A percentile compares a stretch with the other conserved stretches of the same genome.
Evolutionary conservation across 2,797 vertebrate genomes (phyloP).

Genomic region (Galagoides demidoff): DNA sequence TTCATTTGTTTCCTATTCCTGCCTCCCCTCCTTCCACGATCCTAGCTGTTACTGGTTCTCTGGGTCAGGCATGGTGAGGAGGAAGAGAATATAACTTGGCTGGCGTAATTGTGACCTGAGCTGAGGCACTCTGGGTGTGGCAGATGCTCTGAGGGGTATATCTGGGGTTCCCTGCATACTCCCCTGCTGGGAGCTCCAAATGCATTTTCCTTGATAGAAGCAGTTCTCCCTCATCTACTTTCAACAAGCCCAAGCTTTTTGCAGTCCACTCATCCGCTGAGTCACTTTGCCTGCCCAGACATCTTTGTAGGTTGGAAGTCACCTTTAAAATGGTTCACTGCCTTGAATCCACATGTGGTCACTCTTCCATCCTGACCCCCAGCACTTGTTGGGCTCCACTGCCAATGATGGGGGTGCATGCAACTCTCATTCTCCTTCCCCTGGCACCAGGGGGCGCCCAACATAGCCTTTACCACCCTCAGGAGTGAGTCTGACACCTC

Average conservation of each 20-base stretch:
- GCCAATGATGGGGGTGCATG: fast-evolving
- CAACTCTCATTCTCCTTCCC: background rate
- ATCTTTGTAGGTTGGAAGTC: background rate
- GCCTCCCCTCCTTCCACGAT: fast-evolving
- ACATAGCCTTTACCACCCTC: background rate
- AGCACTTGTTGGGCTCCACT: fast-evolving
- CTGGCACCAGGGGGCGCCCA: background rate
- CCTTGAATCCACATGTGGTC: background rate
- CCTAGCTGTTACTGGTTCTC: fast-evolving
- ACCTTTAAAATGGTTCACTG: background rate
- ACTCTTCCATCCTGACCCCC: fast-evolving
- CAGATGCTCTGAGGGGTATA: background rate
- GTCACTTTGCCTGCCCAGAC: background rate
- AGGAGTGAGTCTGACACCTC: background rate
- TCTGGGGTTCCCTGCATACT: background rate
- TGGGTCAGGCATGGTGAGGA: fast-evolving
- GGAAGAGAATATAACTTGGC: fast-evolving
- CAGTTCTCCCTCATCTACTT: background rate
- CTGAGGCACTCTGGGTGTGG: too few species aligned
- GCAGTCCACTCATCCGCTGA: background rate
- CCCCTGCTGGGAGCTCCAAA: background rate
- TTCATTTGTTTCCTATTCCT: background rate
- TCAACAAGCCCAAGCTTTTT: background rate
- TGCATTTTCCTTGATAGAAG: background rate
- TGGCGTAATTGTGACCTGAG: background rate